Base-by-base conservation (phyloP, 2,113 vertebrate species). In the Phalacrocorax brasilianus region DNA sequence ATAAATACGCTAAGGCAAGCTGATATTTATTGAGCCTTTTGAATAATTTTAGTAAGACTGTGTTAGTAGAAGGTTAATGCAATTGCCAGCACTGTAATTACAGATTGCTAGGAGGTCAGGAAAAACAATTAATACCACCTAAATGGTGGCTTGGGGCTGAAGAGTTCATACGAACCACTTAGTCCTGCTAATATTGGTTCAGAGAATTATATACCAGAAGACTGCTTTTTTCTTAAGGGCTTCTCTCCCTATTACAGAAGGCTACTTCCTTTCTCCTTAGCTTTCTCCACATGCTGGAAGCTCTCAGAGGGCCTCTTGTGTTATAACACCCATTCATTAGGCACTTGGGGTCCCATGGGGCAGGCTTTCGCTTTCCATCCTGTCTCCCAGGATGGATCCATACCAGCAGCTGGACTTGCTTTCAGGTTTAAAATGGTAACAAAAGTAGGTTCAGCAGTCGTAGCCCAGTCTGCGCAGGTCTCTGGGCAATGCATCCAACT, bases 31-130 rank as follows among this genome's bases (percentile, higher is more conserved):
- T 62, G 52, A 77, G 26, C n/a, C 81, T 92, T 88, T 76, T 91
- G 75, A 91, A 81, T 79, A 77, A 77, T 68, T 88, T 50, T 58
- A 62, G 33, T 58, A 63, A 70, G 45, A 76, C 80, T 93, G 35
- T 59, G 8, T 96, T 91, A 92, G 75, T 65, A 87, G 84, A 87
- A 95, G 65, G 56, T 62, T 61, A 78, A 87, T 88, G 50, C 53
- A 73, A 40, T 62, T 73, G 61, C 90, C 73, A 78, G 66, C 38
- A 85, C 87, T 84, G 67, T 96, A 97, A 91, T 96, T 89, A 94
- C 70, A 84, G 55, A 61, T 50, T 88, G 26, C 70, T 91, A 82
- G 56, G 33, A 81, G 42, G 45, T 47, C 5, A 20, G 65, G 66
- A 61, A 86, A 75, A 93, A 93, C 10, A 85, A 68, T 91, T 65